These are phyloP conservation scores for Periphyllus acericola DNA, from an alignment of 2,888 invertebrate species.

Conservation along the genomic window DNA sequence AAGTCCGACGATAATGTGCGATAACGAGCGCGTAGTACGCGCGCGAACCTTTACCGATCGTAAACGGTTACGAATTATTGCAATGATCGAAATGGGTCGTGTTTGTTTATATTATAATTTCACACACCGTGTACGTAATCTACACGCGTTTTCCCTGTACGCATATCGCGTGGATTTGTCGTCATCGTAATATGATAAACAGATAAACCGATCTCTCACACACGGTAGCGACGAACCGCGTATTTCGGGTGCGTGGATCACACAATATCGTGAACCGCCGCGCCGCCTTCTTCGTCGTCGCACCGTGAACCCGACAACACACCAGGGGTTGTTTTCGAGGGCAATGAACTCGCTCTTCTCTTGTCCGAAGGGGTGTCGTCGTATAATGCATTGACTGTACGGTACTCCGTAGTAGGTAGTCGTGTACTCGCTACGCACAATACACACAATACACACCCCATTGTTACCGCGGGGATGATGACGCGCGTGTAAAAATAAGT, in stretches of 20 bases:
- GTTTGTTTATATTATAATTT: slow-evolving; percentile 16
- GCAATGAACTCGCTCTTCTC: slow-evolving; percentile 32
- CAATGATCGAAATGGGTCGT: not conserved
- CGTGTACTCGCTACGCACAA: too few relatives aligned
- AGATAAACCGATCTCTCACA: not conserved
- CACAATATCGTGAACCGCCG: not conserved
- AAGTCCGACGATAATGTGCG: slow-evolving; percentile 7
- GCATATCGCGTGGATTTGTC: too few relatives aligned
- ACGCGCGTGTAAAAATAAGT: not conserved
- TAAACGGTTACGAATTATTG: slow-evolving; percentile 22
- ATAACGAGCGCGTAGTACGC: not conserved
- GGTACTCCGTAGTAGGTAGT: not conserved
- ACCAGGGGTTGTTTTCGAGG: slow-evolving; percentile 51
- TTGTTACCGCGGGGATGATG: not conserved
- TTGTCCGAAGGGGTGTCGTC: not conserved
- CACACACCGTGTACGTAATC: too few relatives aligned
- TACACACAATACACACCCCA: not conserved
- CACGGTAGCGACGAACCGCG: not conserved
- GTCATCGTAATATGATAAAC: too few relatives aligned
- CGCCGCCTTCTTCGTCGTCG: too few relatives aligned
- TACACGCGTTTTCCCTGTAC: too few relatives aligned
- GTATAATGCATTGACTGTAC: not conserved
- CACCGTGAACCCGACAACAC: not conserved
- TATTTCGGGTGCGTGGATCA: slow-evolving; percentile 3
- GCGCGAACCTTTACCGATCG: slow-evolving; percentile 1